These are phyloP conservation scores for Sinotaia quadrata DNA, from an alignment of 2,888 invertebrate species.

Conservation along the genomic window DNA sequence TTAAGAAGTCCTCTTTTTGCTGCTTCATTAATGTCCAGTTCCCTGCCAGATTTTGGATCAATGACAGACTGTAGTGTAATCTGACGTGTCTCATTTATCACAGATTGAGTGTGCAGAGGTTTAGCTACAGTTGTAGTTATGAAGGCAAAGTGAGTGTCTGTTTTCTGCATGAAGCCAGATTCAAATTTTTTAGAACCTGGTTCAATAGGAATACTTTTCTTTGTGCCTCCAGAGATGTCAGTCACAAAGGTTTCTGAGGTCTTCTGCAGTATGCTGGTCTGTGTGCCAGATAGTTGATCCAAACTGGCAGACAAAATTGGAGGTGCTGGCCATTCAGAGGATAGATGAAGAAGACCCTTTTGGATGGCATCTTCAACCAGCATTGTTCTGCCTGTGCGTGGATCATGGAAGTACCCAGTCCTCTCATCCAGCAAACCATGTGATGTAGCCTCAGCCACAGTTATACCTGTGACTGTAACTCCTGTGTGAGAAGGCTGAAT, in stretches of 20 bases:
- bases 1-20: constrained; percentile 89
- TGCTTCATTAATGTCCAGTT: constrained; percentile 78
- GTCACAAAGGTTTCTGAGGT: constrained; percentile 34
- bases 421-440: constrained; percentile 84
- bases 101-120: constrained; percentile 53
- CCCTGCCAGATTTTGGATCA: constrained; percentile 72
- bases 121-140: constrained; percentile 62
- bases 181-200: constrained; percentile 43
- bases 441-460: constrained; percentile 87
- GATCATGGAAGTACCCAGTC: constrained; percentile 82
- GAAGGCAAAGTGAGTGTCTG: constrained; percentile 54
- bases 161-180: constrained; percentile 50
- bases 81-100: constrained; percentile 63
- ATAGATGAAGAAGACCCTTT: constrained; percentile 54
- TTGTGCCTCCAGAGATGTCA: constrained; percentile 27
- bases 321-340: constrained; percentile 56
- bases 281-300: constrained; percentile 19
- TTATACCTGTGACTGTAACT: constrained; percentile 73
- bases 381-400: constrained; percentile 85
- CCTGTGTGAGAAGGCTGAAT: constrained; percentile 47
- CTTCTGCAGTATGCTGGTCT: background rate
- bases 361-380: constrained; percentile 85
- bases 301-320: constrained; percentile 21
- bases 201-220: constrained; percentile 35
- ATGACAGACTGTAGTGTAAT: constrained; percentile 62